Percentiles rank a stretch among this genome's conserved stretches.
These are phyloP conservation scores for Diplogasteroides magnus DNA, from an alignment of 1,140 invertebrate species.

Conservation along the genomic window DNA sequence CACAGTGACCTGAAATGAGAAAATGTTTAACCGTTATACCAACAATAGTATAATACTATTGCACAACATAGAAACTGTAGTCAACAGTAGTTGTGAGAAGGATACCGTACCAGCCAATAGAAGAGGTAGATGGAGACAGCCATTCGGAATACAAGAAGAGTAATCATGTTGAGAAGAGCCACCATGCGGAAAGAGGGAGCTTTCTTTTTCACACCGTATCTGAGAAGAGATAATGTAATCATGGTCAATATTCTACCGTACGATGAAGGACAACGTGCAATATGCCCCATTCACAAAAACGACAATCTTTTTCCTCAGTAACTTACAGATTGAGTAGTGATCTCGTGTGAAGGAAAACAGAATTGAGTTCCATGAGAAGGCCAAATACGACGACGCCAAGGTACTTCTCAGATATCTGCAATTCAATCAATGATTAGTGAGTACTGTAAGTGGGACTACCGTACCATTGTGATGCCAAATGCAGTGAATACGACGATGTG, in stretches of 20 bases:
- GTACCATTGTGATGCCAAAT: conserved; percentile 33
- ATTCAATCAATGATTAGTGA: conserved; percentile 6
- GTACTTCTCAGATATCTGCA: conserved; percentile 36
- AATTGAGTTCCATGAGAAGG: conserved; percentile 53
- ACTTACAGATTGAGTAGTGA: conserved; percentile 45
- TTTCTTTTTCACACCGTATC: conserved; percentile 44
- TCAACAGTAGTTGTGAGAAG: no score
- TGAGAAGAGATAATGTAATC: no score
- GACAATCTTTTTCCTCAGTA: no score
- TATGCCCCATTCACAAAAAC: no score
- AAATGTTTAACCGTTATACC: no score
- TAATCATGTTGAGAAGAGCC: conserved; percentile 48
- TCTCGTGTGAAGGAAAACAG: conserved; percentile 46
- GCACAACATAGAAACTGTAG: no score
- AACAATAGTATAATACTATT: no score
- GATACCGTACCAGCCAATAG: conserved; percentile 37
- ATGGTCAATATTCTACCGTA: no score
- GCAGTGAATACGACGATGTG: conserved; percentile 49
- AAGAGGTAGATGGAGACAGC: conserved; percentile 44
- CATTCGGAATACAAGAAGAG: conserved; percentile 51
- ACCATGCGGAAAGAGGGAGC: conserved; percentile 47
- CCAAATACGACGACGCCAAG: conserved; percentile 50
- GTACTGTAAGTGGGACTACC: not conserved
- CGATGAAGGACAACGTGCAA: no score
- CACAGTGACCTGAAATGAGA: conserved; percentile 14